Percentiles rank a stretch among this genome's conserved stretches.
phyloP scores from a whole-genome alignment of 2,113 vertebrate species.

The Elephantulus edwardii region DNA sequence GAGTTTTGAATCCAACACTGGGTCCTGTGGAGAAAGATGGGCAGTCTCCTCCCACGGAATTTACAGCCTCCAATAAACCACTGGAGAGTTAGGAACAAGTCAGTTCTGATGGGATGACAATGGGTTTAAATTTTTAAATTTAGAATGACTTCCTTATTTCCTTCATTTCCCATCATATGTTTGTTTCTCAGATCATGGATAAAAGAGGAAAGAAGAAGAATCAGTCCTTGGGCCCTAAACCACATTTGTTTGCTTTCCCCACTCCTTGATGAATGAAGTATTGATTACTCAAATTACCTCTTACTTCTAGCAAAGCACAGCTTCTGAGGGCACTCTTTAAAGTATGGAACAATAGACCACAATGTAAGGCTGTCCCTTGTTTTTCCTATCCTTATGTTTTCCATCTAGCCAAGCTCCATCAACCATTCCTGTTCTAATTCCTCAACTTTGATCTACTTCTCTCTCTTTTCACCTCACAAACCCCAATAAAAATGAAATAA shows the following conservation, averaged over 20 bases:
- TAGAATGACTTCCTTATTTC: too few relatives aligned
- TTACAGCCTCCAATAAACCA: too few relatives aligned
- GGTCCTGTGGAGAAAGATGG: too few relatives aligned
- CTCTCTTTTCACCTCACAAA: background rate
- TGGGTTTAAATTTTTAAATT: background rate
- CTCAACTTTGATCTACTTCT: background rate
- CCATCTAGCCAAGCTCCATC: background rate
- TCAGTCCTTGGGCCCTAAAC: background rate
- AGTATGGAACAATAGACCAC: background rate
- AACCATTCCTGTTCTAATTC: background rate
- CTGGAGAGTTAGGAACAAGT: too few relatives aligned
- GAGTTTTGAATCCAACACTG: too few relatives aligned
- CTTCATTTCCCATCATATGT: too few relatives aligned
- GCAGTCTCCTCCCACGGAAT: too few relatives aligned
- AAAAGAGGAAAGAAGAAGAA: background rate
- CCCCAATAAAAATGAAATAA: background rate
- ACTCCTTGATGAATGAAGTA: background rate
- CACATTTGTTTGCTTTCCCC: background rate
- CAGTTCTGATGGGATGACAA: too few relatives aligned
- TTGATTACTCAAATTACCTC: background rate
- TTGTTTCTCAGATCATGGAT: background rate
- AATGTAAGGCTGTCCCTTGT: accelerated
- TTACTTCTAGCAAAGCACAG: accelerated
- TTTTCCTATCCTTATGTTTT: background rate
- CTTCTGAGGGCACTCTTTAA: background rate